Evolutionary conservation across 2,888 invertebrate species (phyloP).

Genomic region (Pseudoips prasinana): DNA sequence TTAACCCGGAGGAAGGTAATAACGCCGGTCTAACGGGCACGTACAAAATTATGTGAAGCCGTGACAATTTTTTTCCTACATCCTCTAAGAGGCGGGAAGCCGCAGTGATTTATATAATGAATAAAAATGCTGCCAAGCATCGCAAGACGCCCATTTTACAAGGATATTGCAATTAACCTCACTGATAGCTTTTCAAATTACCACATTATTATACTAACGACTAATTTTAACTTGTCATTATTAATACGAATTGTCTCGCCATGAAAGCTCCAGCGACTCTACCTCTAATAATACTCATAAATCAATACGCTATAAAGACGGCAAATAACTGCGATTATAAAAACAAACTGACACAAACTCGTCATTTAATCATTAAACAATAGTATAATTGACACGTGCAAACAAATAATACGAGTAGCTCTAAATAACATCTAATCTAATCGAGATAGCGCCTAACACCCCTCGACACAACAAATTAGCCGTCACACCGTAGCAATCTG

Average conservation of each 20-base stretch:
- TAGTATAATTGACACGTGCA: constrained; percentile 28
- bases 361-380: constrained; percentile 24
- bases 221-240: constrained; percentile 27
- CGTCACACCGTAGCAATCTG: constrained; percentile 59
- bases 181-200: constrained; percentile 63
- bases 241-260: too few relatives aligned
- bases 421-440: constrained; percentile 52
- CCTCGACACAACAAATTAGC: constrained; percentile 65
- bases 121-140: constrained; percentile 71
- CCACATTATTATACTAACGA: constrained; percentile 40
- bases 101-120: constrained; percentile 78
- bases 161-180: constrained; percentile 71
- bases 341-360: constrained; percentile 1
- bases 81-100: constrained; percentile 58
- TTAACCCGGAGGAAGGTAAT: constrained; percentile 68
- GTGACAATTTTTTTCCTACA: constrained; percentile 76
- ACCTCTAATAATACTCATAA: too few relatives aligned
- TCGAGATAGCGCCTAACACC: constrained; percentile 50
- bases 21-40: constrained; percentile 60
- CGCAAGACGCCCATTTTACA: constrained; percentile 50
- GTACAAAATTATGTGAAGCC: constrained; percentile 78
- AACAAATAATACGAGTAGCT: constrained; percentile 42
- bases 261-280: too few relatives aligned
- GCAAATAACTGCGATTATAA: constrained; percentile 5
- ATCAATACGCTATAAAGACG: too few relatives aligned